Conservation (phyloP, 2,888 invertebrate genomes). For the Stegophylla sp. region DNA sequence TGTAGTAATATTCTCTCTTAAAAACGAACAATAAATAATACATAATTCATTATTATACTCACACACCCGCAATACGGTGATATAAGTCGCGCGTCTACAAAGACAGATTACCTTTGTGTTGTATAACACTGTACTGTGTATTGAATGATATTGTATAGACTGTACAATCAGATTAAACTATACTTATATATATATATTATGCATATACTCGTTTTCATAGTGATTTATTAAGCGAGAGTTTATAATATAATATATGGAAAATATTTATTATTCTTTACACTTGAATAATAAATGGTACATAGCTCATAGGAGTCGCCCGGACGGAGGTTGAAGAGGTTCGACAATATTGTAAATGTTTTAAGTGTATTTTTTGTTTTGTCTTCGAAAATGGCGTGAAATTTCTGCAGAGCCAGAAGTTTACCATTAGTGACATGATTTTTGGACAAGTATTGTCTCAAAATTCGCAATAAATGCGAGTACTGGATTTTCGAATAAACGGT, state of each 20-base stretch:
- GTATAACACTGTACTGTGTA: neutral
- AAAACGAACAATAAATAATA: conserved; percentile 37
- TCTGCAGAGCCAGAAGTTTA: too few relatives aligned
- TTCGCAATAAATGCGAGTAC: too few relatives aligned
- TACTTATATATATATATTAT: too few relatives aligned
- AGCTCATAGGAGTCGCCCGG: neutral
- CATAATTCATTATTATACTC: conserved; percentile 39
- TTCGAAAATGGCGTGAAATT: too few relatives aligned
- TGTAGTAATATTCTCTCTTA: conserved; percentile 5
- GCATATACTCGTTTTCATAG: conserved; percentile 3
- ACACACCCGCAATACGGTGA: neutral
- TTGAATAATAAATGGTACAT: neutral
- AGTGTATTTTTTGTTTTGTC: too few relatives aligned
- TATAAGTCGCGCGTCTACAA: conserved; percentile 8
- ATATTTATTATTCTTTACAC: neutral
- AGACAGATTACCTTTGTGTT: conserved; percentile 27
- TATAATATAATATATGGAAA: too few relatives aligned
- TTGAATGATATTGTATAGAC: conserved; percentile 23
- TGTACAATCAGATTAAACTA: conserved; percentile 14
- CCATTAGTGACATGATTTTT: too few relatives aligned
- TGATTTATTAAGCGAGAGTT: neutral
- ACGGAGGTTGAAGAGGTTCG: neutral
- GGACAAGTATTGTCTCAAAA: too few relatives aligned
- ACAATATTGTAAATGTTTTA: too few relatives aligned
- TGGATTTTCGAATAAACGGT: too few relatives aligned